Evolutionary conservation across 2,113 vertebrate genomes (phyloP), one percentile per base, ranked within the genome.

Genomic region (Microtus pennsylvanicus): DNA sequence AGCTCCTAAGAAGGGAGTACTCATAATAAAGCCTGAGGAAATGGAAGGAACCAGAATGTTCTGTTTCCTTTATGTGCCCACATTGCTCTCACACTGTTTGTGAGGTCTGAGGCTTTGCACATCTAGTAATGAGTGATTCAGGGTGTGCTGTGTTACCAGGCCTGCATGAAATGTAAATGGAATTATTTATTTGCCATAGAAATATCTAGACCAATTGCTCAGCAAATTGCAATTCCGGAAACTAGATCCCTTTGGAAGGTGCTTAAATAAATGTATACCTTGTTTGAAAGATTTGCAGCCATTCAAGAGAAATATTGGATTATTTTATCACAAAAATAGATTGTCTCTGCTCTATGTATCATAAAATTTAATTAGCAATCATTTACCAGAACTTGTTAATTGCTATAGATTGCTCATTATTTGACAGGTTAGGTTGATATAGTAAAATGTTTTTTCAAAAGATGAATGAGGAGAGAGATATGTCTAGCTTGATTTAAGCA

Each of bases 361-460:
- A 92, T 92, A 91, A 96, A 95, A 94, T 94, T 95, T 97, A 97
- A 94, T 98, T 96, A 97, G 63, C 75, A 87, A 91, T 80, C 87
- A 96, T 88, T 89, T 96, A 96, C 94, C 93, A 94, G 87, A 94
- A 96, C 97, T 88, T 94, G 74, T 97, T 98, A 98, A 98, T 97
- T 96, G 97, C 30, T 52, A 94, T 47, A 95, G 82, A 83, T 91
- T 97, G 85, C 96, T 97, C 50, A 90, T 85, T 97, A 72, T 98
- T 89, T 88, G 47, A 89, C 45, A 65, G 72, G 38, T 33, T 42
- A 72, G 16, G 35, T 42, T 95, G 38, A 93, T 86, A 82, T 2
- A 65, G 35, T 74, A 90, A 90, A 77, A 90, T 30, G 72, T 4
- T 86, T 80, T 24, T 89, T 21, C 1, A 87, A 89, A 94, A 93